Evolutionary conservation across 2,113 vertebrate genomes (phyloP).

Genomic region (Crocuta crocuta): DNA sequence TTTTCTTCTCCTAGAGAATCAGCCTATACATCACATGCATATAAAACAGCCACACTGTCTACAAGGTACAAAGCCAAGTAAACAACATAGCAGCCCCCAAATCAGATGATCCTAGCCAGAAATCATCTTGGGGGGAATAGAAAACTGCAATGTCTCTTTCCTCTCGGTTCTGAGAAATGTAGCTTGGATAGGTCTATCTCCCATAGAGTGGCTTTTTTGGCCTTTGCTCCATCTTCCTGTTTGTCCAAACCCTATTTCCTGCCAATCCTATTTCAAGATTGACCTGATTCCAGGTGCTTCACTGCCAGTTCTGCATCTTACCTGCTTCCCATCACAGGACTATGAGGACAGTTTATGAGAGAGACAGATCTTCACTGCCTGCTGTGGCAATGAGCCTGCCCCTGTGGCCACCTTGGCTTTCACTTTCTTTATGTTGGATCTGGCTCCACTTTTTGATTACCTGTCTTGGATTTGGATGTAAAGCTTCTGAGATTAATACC

Average conservation of each 20-base stretch:
- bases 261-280: neutral
- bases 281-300: neutral
- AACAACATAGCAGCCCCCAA: neutral
- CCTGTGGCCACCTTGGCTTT: neutral
- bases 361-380: neutral
- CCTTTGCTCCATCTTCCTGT: neutral
- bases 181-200: neutral
- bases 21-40: neutral
- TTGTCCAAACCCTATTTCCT: neutral
- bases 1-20: neutral
- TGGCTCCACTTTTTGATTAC: neutral
- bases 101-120: neutral
- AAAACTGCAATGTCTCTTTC: neutral
- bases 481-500: neutral
- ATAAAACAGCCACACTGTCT: neutral
- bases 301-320: neutral
- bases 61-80: neutral
- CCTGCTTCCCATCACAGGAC: neutral
- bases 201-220: neutral
- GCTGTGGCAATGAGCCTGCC: neutral
- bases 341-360: neutral
- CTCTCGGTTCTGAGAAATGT: neutral
- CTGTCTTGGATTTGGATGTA: neutral
- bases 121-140: neutral
- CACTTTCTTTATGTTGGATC: neutral